Base-by-base conservation (phyloP, 2,797 vertebrate genomes). In the Fundulus diaphanus region DNA sequence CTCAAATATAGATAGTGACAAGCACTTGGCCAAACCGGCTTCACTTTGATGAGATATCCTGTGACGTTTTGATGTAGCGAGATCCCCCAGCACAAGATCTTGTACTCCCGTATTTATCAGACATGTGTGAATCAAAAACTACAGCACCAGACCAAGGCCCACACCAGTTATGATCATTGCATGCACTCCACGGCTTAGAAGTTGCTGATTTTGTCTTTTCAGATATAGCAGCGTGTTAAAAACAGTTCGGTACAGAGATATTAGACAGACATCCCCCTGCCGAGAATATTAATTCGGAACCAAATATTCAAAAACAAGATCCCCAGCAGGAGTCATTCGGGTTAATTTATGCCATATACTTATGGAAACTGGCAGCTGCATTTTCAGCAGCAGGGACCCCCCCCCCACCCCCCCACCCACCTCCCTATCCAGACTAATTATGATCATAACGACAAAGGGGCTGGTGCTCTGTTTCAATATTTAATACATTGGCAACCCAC, bases 391-490 rank as follows among this genome's bases (percentile, higher is more conserved):
- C 40, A 24, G 54, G 79, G 83, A 66, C 42, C 77, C 79, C 83
- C 73, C 70, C 73, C 27, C n/a, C 37, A 11, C 13, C 12, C 37
- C 42, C 56, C 80, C 82, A 85, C 76, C n/a, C 37, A 11, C 13
- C 12, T n/a, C 42, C 56, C 80, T 82, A 85, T n/a, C 76, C 77
- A 84, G 78, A 80, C 83, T 93, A 85, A 90, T 92, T 91, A 90
- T 46, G 70, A 72, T 71, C n/a, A 59, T 92, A 92, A 93, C 85
- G 91, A 92, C 90, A 86, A 74, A 67, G 84, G 81, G 84, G 65
- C 82, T 82, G 78, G 73, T 74, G 76, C 79, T 91, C 86, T 80
- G 75, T 87, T 92, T 93, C 87, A 93, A 93, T 93, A 92, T 94
- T 94, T 92, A 94, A 90, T 68, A 75, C 42, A 29, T 72, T 12